Evolutionary conservation across 2,888 invertebrate species (phyloP).

Genomic region (Bibio marci): DNA sequence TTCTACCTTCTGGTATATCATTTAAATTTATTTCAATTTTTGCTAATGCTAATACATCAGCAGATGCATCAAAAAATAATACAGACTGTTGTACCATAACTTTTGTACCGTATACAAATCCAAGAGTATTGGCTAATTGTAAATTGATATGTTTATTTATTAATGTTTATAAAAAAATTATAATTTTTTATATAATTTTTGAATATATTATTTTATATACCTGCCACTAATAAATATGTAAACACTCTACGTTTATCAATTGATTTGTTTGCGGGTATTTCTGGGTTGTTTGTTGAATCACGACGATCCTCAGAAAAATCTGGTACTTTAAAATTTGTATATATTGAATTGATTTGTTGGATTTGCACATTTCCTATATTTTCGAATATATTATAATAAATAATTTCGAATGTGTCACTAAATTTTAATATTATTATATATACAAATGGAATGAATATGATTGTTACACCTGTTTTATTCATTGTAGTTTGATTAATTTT

Average conservation of each 20-base stretch:
- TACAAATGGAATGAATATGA: too few relatives aligned
- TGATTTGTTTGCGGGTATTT: slow-evolving; percentile 35
- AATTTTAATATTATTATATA: too few relatives aligned
- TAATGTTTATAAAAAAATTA: neutral
- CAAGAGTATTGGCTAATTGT: slow-evolving; percentile 51
- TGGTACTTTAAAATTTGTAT: slow-evolving; percentile 78
- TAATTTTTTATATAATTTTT: neutral
- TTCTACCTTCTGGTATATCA: slow-evolving; percentile 90
- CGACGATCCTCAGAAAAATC: slow-evolving; percentile 75
- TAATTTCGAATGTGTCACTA: too few relatives aligned
- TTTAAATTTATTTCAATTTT: slow-evolving; percentile 85
- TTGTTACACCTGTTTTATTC: too few relatives aligned
- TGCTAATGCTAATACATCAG: slow-evolving; percentile 88
- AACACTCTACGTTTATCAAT: slow-evolving; percentile 56
- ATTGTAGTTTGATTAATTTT: too few relatives aligned
- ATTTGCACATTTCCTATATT: slow-evolving; percentile 35
- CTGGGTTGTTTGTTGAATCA: slow-evolving; percentile 44
- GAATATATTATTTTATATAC: too few relatives aligned
- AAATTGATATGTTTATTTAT: neutral
- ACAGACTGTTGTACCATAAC: slow-evolving; percentile 66
- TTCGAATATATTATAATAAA: too few relatives aligned
- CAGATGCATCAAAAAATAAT: slow-evolving; percentile 70
- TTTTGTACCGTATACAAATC: slow-evolving; percentile 70
- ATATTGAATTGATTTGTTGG: slow-evolving; percentile 47
- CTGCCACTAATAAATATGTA: slow-evolving; percentile 71